Conservation (phyloP, 2,113 vertebrate genomes). For the Microcebus murinus region DNA sequence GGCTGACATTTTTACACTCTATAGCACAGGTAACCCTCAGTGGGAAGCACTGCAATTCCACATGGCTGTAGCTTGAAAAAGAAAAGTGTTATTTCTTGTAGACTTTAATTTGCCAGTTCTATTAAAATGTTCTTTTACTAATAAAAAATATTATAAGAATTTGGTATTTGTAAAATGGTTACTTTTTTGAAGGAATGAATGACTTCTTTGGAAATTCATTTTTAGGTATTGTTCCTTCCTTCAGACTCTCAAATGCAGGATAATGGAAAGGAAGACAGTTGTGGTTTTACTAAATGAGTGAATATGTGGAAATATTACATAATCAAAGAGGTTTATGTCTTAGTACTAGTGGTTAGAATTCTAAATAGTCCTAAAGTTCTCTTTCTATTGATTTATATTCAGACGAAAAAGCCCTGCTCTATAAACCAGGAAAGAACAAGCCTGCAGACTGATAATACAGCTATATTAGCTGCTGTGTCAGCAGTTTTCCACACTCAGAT, state of each 20-base stretch:
- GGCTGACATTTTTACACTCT: neutral
- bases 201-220: neutral
- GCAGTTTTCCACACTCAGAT: constrained; percentile 4
- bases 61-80: neutral
- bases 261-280: neutral
- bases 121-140: neutral
- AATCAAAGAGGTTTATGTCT: constrained; percentile 21
- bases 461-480: neutral
- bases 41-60: neutral
- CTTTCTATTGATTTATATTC: constrained; percentile 25
- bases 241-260: constrained; percentile 2
- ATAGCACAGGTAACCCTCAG: rapidly evolving
- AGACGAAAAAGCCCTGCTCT: neutral
- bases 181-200: neutral
- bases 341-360: constrained; percentile 35
- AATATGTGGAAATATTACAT: constrained; percentile 39
- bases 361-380: constrained; percentile 38
- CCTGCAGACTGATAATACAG: neutral
- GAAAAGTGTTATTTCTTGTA: neutral
- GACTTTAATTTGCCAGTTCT: neutral
- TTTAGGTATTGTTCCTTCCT: neutral
- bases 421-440: neutral
- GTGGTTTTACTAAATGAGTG: neutral
- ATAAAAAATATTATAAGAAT: neutral
- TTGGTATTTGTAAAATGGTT: neutral